These are phyloP conservation scores for Calcarius ornatus DNA, from an alignment of 2,113 vertebrate genomes.

Conservation along the genomic window DNA sequence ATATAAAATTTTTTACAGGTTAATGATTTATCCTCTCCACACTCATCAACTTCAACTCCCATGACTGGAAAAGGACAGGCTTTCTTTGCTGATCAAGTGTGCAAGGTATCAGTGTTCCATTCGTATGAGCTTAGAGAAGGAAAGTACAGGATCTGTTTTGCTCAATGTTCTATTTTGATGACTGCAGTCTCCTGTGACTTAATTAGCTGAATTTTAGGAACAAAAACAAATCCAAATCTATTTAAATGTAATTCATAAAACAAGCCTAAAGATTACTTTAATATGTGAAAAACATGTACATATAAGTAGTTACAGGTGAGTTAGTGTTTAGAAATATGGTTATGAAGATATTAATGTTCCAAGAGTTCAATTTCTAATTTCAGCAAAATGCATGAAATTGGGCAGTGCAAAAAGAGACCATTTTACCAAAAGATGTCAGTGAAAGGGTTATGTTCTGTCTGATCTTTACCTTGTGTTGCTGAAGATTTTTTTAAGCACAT, in stretches of 20 bases:
- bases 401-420: not conserved
- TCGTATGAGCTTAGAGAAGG: not conserved
- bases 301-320: not conserved
- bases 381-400: not conserved
- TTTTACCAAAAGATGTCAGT: not conserved
- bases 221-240: not conserved
- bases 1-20: conserved; percentile 58
- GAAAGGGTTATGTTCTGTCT: not conserved
- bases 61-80: conserved; percentile 75
- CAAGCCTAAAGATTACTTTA: not conserved
- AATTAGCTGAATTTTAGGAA: not conserved
- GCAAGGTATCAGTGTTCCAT: conserved; percentile 66
- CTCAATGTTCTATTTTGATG: not conserved
- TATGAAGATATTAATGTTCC: not conserved
- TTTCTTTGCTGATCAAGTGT: conserved; percentile 75
- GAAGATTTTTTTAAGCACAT: not conserved
- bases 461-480: not conserved
- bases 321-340: not conserved
- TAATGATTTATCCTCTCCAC: conserved; percentile 72
- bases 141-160: not conserved
- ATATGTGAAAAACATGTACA: not conserved
- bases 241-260: not conserved
- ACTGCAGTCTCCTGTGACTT: not conserved
- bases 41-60: conserved; percentile 78
- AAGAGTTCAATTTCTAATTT: not conserved